phyloP scores from a whole-genome alignment of 2,888 invertebrate species.

The Spilarctia lutea region DNA sequence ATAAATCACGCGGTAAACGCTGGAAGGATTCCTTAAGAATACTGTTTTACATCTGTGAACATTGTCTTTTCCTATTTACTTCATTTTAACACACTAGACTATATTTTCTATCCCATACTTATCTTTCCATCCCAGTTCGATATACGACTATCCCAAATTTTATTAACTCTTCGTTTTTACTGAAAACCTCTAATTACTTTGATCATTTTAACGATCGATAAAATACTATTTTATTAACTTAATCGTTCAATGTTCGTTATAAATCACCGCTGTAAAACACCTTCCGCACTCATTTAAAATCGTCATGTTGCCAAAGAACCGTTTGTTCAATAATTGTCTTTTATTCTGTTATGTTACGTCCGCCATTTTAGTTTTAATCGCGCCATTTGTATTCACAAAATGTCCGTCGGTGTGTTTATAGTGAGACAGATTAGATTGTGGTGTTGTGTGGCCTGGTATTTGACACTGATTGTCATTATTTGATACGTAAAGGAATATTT shows the following conservation, averaged over 20 bases:
- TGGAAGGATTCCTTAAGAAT: no score
- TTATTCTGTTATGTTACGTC: constrained; percentile 2
- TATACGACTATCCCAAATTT: no score
- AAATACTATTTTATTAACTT: not conserved
- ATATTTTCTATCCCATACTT: no score
- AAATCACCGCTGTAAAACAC: not conserved
- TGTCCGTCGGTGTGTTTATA: constrained; percentile 8
- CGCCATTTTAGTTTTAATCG: constrained; percentile 10
- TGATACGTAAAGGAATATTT: no score
- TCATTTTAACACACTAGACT: no score
- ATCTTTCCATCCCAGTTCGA: no score
- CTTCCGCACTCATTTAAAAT: constrained; percentile 6
- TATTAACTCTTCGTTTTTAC: no score
- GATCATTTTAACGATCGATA: not conserved
- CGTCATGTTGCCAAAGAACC: not conserved
- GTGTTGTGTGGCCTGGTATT: not conserved
- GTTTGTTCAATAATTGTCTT: constrained; percentile 7
- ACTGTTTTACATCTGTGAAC: no score
- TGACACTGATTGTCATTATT: no score
- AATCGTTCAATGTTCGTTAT: not conserved
- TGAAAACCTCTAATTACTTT: no score
- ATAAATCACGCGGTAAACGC: no score
- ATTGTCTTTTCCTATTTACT: no score
- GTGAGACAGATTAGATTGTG: not conserved
- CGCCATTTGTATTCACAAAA: constrained; percentile 2